Evolutionary conservation across 2,797 vertebrate genomes (phyloP).

Genomic region (Carapus acus): DNA sequence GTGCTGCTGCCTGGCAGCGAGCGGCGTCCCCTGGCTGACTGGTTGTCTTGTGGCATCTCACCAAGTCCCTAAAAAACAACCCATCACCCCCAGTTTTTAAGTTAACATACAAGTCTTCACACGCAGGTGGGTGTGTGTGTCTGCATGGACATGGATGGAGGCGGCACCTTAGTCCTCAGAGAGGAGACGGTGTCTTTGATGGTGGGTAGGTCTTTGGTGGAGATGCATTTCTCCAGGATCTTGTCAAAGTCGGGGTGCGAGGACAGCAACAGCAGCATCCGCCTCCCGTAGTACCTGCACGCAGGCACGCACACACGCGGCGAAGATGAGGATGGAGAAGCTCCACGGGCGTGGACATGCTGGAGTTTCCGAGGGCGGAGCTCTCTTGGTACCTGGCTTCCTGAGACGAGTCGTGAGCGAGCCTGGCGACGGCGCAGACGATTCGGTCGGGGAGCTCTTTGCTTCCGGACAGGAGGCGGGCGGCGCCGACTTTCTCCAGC

Average conservation of each 20-base stretch:
- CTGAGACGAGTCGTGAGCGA: slow-evolving; percentile 86
- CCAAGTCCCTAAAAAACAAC: slow-evolving; percentile 81
- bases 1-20: slow-evolving; percentile 78
- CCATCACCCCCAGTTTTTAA: slow-evolving; percentile 6
- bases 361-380: too few species aligned
- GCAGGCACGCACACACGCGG: too few species aligned
- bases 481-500: slow-evolving; percentile 78
- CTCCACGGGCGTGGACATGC: too few species aligned
- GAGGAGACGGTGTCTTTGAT: slow-evolving; percentile 79
- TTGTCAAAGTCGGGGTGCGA: slow-evolving; percentile 85
- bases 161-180: slow-evolving; percentile 82
- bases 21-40: slow-evolving; percentile 82
- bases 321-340: too few species aligned
- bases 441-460: slow-evolving; percentile 79
- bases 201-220: slow-evolving; percentile 80
- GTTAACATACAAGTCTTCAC: too few species aligned
- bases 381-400: slow-evolving; percentile 78
- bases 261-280: slow-evolving; percentile 86
- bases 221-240: slow-evolving; percentile 81
- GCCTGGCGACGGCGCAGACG: slow-evolving; percentile 78
- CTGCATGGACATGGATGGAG: background rate
- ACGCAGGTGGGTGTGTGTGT: background rate
- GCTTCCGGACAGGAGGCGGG: slow-evolving; percentile 75
- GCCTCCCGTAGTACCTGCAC: slow-evolving; percentile 89
- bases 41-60: slow-evolving; percentile 81